A percentile compares a stretch with the other conserved stretches of the same genome.
Evolutionary conservation across 2,113 vertebrate genomes (phyloP).

Genomic region (Rhinolophus sinicus): DNA sequence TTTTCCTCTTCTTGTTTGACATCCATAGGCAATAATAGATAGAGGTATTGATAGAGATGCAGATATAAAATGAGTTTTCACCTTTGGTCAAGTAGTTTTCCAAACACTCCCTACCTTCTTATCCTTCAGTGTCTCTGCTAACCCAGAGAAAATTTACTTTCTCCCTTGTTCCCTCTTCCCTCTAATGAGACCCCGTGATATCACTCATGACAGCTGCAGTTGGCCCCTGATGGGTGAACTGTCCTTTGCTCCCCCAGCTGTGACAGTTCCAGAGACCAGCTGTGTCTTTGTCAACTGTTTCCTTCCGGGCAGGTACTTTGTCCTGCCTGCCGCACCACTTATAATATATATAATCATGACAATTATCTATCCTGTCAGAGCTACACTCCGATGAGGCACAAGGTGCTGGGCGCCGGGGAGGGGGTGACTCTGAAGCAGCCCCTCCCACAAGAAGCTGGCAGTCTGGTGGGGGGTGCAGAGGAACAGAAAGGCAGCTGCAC

Average conservation of each 20-base stretch:
- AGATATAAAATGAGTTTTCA: not conserved
- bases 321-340: not conserved
- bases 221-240: not conserved
- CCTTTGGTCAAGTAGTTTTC: not conserved
- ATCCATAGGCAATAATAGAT: not conserved
- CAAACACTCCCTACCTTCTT: not conserved
- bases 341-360: not conserved
- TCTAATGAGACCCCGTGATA: not conserved
- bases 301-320: not conserved
- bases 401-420: not conserved
- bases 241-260: not conserved
- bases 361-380: not conserved
- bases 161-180: not conserved
- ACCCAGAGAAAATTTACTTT: not conserved
- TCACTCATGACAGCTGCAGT: not conserved
- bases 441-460: not conserved
- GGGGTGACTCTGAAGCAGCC: not conserved
- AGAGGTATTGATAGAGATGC: not conserved
- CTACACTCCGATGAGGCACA: not conserved
- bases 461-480: rapidly evolving
- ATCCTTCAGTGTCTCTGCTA: not conserved
- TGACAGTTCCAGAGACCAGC: not conserved
- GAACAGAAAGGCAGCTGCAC: not conserved
- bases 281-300: not conserved
- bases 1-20: not conserved